Evolutionary conservation across 2,797 vertebrate genomes (phyloP), one percentile per base, ranked within the genome.

Genomic region (Schizothorax lantsangensis): DNA sequence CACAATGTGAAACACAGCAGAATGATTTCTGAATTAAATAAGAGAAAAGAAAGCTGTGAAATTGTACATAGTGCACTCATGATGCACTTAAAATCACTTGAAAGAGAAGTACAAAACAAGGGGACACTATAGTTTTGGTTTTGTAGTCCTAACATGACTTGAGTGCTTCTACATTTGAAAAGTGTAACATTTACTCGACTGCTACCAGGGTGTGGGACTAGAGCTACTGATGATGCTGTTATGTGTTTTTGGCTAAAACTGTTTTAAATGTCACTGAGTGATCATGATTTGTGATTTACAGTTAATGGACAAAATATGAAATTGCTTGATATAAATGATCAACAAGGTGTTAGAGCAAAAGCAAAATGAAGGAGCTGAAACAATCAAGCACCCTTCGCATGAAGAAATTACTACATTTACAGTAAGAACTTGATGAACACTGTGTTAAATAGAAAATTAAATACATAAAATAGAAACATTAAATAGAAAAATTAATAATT

Each of bases 141-240:
- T 64, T 66, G 59, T 36, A 71, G n/a, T 85, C 54, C 79, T 81
- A 64, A 40, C 12, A 40, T 38, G 75, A 59, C 19, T 75, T 66
- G 40, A 64, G 66, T 83, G 73, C 17, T 59, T 79, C 62, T 88
- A 86, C 62, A 78, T 86, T 57, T 38, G 33, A 23, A 85, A 59
- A 64, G 57, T 75, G 69, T 62, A 72, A 62, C 57, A 66, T 86
- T 54, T 54, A 68, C n/a, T 26, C 1, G 6, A 33, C 21, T 80
- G 75, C 49, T 79, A 38, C 54, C 15, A 80, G 43, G 21, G 4
- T 74, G 80, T 86, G 69, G 23, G 33, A 47, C 66, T 80, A 80
- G 52, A 62, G n/a, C 77, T 74, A 82, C 64, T 26, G 54, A 84
- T 79, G 23, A 57, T 74, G 54, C 38, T 68, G 68, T 26, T 79